These are phyloP conservation scores for Acanthosoma haemorrhoidale DNA, from an alignment of 2,888 invertebrate genomes.

Conservation along the genomic window DNA sequence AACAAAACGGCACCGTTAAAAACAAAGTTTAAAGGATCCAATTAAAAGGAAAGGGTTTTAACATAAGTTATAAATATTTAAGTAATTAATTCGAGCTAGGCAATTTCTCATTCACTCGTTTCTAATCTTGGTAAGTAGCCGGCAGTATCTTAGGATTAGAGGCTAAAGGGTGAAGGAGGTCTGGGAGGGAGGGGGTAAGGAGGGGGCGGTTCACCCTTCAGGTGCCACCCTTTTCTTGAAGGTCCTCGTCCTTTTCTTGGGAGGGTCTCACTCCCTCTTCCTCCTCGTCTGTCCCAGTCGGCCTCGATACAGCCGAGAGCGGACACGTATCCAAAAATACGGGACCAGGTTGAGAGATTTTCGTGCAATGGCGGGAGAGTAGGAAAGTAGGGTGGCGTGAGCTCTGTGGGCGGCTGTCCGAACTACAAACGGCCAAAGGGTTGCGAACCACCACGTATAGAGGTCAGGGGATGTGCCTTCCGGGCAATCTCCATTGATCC, in stretches of 20 bases:
- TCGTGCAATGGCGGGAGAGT: background rate
- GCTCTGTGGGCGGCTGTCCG: background rate
- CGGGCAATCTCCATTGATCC: no score
- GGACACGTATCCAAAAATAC: background rate
- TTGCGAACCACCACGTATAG: no score
- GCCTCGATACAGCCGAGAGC: background rate
- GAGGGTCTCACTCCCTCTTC: no score
- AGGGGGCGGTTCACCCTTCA: background rate
- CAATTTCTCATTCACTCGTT: constrained; percentile 28
- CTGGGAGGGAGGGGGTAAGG: background rate
- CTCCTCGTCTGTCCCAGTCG: background rate
- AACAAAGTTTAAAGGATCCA: background rate
- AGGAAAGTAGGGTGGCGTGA: background rate
- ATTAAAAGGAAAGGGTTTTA: constrained; percentile 26
- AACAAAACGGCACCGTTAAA: background rate
- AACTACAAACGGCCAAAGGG: constrained; percentile 19
- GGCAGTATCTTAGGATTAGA: constrained; percentile 24
- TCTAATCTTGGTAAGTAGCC: constrained; percentile 30
- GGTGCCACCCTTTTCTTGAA: background rate
- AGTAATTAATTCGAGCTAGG: constrained; percentile 26
- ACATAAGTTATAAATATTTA: constrained; percentile 32
- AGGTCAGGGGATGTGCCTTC: no score
- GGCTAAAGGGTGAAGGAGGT: background rate
- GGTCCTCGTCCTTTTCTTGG: background rate
- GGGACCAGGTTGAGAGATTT: no score